Evolutionary conservation across 2,888 invertebrate species (phyloP).

Genomic region (Netelia virgata): DNA sequence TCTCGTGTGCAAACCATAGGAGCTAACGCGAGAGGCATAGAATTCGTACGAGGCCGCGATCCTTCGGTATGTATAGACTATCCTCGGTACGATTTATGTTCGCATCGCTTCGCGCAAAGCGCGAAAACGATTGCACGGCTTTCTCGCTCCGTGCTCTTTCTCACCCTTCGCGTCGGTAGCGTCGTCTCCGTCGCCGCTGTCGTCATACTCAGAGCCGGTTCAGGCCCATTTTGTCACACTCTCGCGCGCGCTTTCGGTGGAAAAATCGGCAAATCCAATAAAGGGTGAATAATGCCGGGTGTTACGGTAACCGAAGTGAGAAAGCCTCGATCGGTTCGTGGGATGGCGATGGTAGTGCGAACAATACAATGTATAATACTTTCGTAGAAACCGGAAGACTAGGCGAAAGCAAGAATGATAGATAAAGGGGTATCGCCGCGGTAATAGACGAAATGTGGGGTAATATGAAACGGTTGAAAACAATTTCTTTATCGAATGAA

Average conservation of each 20-base stretch:
- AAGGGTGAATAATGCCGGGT: conserved; percentile 81
- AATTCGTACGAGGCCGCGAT: conserved; percentile 30
- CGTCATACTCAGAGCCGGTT: conserved; percentile 14
- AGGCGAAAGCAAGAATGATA: conserved; percentile 26
- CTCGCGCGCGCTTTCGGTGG: conserved; percentile 55
- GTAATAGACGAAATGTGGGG: conserved; percentile 23
- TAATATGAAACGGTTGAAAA: conserved; percentile 10
- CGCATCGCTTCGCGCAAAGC: conserved; percentile 70
- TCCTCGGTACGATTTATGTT: conserved; percentile 76
- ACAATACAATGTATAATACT: conserved; percentile 12
- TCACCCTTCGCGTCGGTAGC: conserved; percentile 25
- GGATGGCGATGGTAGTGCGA: neutral
- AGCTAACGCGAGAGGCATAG: conserved; percentile 33
- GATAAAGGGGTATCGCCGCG: conserved; percentile 17
- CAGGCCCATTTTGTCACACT: conserved; percentile 64
- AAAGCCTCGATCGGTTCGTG: conserved; percentile 60
- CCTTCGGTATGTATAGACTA: conserved; percentile 36
- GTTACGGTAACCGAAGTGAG: conserved; percentile 68
- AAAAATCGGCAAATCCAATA: conserved; percentile 82
- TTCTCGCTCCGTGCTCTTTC: conserved; percentile 32
- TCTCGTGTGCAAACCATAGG: conserved; percentile 25
- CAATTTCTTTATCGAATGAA: neutral
- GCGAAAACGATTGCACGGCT: conserved; percentile 59
- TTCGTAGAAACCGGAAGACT: conserved; percentile 46
- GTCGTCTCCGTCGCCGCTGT: conserved; percentile 38